Evolutionary conservation across 2,888 invertebrate genomes (phyloP).

Genomic region (Drosophila longiperda): DNA sequence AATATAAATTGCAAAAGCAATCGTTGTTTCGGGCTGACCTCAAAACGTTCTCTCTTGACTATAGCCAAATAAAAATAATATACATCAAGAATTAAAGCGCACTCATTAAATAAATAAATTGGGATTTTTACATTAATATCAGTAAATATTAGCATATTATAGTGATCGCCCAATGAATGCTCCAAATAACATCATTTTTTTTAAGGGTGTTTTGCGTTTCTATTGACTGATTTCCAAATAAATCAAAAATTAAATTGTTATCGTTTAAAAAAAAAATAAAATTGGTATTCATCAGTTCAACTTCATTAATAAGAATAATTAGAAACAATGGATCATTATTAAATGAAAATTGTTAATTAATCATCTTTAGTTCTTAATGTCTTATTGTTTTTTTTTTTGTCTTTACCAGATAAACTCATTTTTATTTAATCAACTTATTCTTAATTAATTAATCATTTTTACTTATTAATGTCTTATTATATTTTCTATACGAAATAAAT

Average conservation of each 20-base stretch:
- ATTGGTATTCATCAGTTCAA: not conserved
- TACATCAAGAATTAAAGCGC: conserved; percentile 47
- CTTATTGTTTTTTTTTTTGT: not conserved
- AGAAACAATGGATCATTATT: not conserved
- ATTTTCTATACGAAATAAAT: no score
- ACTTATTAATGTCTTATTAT: no score
- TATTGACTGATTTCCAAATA: not conserved
- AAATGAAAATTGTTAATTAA: not conserved
- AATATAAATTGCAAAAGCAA: conserved; percentile 57
- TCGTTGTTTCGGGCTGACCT: conserved; percentile 60
- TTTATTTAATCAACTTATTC: no score
- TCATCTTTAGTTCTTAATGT: not conserved
- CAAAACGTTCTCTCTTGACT: conserved; percentile 62
- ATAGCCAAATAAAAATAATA: conserved; percentile 40
- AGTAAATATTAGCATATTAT: conserved; percentile 23
- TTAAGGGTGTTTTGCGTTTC: not conserved
- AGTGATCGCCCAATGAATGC: conserved; percentile 9
- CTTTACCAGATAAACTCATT: not conserved
- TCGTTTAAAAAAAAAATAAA: not conserved
- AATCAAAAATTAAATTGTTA: not conserved
- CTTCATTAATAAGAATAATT: not conserved
- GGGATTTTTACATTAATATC: conserved; percentile 23
- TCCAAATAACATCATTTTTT: not conserved
- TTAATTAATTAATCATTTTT: no score
- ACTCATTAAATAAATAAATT: conserved; percentile 23